Conservation (phyloP, 2,113 vertebrate species). For the Aramus guarauna region DNA sequence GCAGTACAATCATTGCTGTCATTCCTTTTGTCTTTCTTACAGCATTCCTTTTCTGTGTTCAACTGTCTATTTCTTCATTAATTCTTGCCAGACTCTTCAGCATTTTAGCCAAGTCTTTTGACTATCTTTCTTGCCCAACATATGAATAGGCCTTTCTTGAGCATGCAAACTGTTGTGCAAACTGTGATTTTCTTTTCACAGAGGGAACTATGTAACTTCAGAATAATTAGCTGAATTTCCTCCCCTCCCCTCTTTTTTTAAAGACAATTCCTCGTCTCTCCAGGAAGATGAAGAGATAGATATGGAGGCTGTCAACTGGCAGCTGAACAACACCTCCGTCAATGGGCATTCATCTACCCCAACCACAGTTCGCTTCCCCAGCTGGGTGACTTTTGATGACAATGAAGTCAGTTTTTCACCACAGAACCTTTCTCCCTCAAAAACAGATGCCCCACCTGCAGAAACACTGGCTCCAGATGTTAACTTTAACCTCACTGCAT, state of each 20-base stretch:
- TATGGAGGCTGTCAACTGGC: constrained; percentile 81
- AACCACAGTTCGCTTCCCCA: constrained; percentile 77
- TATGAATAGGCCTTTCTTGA: background rate
- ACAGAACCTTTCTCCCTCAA: constrained; percentile 62
- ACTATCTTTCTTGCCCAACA: background rate
- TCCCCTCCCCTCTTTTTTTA: constrained; percentile 52
- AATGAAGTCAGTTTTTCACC: constrained; percentile 69
- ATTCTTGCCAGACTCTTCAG: background rate
- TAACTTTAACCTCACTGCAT: constrained; percentile 57
- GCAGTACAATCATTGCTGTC: background rate
- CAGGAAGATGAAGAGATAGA: constrained; percentile 86
- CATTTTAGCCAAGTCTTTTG: background rate
- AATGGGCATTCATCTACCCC: constrained; percentile 72
- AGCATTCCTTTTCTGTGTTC: background rate
- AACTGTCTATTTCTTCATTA: background rate
- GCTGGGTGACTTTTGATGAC: constrained; percentile 92
- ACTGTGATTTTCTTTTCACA: background rate
- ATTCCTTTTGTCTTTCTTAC: background rate
- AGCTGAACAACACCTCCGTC: constrained; percentile 61
- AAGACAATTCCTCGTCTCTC: constrained; percentile 80
- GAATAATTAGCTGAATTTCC: constrained; percentile 38
- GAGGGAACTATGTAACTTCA: background rate
- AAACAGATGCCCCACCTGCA: constrained; percentile 50
- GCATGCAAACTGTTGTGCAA: background rate
- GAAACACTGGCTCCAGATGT: constrained; percentile 53